These are phyloP conservation scores for Megalonaias nervosa DNA, from an alignment of 1,140 invertebrate genomes.

Conservation along the genomic window DNA sequence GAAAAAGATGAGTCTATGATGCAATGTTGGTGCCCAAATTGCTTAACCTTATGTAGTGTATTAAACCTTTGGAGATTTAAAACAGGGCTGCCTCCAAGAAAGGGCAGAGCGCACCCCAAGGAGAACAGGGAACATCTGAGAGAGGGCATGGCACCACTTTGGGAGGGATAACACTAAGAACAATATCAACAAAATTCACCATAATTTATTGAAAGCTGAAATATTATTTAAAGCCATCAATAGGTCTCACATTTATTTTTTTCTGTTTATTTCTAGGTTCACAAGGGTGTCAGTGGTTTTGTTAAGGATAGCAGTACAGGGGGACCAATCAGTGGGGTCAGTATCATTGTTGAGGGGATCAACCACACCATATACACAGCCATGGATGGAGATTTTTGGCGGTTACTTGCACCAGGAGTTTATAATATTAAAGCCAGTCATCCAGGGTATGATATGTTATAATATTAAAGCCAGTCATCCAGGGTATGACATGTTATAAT, in stretches of 20 bases:
- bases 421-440: constrained; percentile 87
- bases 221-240: not conserved
- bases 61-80: too few species aligned
- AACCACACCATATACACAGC: constrained; percentile 73
- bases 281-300: constrained; percentile 90
- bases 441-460: constrained; percentile 80
- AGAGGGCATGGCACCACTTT: too few species aligned
- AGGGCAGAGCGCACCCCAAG: too few species aligned
- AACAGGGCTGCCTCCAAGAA: too few species aligned
- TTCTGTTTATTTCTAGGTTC: constrained; percentile 74
- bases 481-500: constrained; percentile 82
- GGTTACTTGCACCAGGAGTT: constrained; percentile 88
- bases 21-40: too few species aligned
- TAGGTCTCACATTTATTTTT: not conserved
- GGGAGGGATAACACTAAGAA: too few species aligned
- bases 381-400: constrained; percentile 91
- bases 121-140: too few species aligned
- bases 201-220: not conserved
- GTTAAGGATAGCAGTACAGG: constrained; percentile 83
- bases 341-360: constrained; percentile 79
- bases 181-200: too few species aligned
- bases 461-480: constrained; percentile 83
- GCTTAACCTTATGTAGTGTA: too few species aligned
- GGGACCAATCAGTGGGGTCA: constrained; percentile 80
- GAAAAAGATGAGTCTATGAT: too few species aligned